Base-by-base conservation (phyloP, 1,140 invertebrate genomes). In the Branchinecta lynchi region DNA sequence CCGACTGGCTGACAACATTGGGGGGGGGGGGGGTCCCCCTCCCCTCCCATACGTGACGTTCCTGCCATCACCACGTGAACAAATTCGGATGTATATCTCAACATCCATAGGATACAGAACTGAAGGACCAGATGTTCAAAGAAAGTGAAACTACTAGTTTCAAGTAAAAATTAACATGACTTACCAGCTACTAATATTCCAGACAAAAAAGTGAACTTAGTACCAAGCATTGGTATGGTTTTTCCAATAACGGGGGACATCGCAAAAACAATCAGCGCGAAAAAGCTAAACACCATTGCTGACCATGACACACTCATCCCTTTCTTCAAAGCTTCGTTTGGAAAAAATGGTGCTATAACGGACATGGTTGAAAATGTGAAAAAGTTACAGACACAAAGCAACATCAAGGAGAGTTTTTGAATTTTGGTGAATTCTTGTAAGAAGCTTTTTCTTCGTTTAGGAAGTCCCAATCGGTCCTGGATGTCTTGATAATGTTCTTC, bases 341-440 rank as follows among this genome's bases (percentile, higher is more conserved):
- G 51, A 60, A 60, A 60, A 20, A 60, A 60, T 60, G 51, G 51
- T 15, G 51, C 51, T 15, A 60, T 60, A 60, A 60, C 51, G 12
- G 51, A 60, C 51, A 60, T 60, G 17, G 12, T 60, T 60, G 51
- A 60, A 60, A 60, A 60, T 60, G 51, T 20, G 17, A 60, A 60
- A 60, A 60, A 60, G 51, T 60, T 60, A 60, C 51, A 60, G 17
- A 60, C 12, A 20, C 51, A 60, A 12, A 60, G 17, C 12, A 60
- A 12, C 51, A 60, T 15, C 17, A 60, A 60, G 12, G 51, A 12
- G 17, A 20, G 12, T 20, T 60, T 60, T 60, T 60, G 51, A 12
- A 15, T 60, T 60, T 20, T 60, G 17, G 51, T 60, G 12, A 20
- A 15, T 15, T 60, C 12, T 60, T 20, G 12, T 12, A 60, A 60